Conservation (phyloP, 2,888 invertebrate species). For the Mimachlamys varia region DNA sequence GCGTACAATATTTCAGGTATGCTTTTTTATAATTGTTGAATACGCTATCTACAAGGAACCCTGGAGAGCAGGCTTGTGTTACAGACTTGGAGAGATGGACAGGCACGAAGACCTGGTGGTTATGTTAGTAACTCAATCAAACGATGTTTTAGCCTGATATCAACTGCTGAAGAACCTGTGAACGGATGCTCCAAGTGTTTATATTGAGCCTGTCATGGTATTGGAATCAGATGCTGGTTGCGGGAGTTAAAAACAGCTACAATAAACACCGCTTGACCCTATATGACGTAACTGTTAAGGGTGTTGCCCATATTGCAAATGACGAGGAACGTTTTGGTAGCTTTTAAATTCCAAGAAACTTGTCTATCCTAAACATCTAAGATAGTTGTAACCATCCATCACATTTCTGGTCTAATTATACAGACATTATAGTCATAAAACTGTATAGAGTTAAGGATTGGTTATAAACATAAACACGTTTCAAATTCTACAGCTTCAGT, state of each 20-base stretch:
- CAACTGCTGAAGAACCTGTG: background rate
- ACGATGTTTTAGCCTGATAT: background rate
- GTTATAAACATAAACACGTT: too few species aligned
- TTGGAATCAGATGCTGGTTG: background rate
- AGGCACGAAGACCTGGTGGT: background rate
- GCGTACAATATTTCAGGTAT: conserved; percentile 6
- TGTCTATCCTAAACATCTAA: too few species aligned
- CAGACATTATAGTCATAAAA: background rate
- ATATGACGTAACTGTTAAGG: background rate
- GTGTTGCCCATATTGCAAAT: background rate
- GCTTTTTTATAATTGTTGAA: conserved; percentile 1
- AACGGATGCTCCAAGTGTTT: conserved; percentile 1
- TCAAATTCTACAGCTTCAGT: too few species aligned
- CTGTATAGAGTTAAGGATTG: too few species aligned
- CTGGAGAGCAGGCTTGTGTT: background rate
- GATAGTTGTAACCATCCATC: too few species aligned
- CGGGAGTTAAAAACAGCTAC: background rate
- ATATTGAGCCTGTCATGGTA: background rate
- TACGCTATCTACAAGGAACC: background rate
- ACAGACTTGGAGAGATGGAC: background rate
- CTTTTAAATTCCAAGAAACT: background rate
- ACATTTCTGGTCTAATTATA: background rate
- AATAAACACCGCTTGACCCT: background rate
- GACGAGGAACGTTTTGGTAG: background rate
- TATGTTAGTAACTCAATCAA: conserved; percentile 19